Conservation (phyloP, 2,113 vertebrate species). For the Lutjanus erythropterus region DNA sequence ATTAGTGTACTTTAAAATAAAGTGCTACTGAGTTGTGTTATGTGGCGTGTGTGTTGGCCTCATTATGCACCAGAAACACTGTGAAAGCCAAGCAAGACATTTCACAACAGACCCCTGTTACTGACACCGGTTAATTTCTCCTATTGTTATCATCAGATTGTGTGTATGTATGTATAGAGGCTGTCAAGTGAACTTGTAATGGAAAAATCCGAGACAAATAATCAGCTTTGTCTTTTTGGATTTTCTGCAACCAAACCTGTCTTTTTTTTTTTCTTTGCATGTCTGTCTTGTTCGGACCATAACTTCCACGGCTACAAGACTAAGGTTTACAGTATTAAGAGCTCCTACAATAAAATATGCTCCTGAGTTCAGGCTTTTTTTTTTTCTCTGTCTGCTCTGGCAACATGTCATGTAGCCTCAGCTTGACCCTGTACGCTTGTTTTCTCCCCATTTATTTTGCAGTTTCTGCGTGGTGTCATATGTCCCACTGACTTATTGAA, state of each 20-base stretch:
- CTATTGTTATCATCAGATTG: conserved; percentile 4
- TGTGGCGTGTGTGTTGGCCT: neutral
- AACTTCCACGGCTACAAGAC: conserved; percentile 17
- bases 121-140: conserved; percentile 5
- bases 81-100: conserved; percentile 39
- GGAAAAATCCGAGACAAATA: conserved; percentile 12
- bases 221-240: conserved; percentile 6
- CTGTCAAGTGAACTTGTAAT: neutral
- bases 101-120: conserved; percentile 17
- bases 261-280: conserved; percentile 18
- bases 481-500: conserved; percentile 11
- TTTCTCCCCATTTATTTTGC: conserved; percentile 3
- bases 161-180: neutral
- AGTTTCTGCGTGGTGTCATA: conserved; percentile 26
- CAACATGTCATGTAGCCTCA: neutral
- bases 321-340: conserved; percentile 41
- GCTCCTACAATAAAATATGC: conserved; percentile 20
- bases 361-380: conserved; percentile 14
- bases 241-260: conserved; percentile 10
- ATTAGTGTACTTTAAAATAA: too few relatives aligned
- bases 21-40: too few relatives aligned
- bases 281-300: conserved; percentile 31
- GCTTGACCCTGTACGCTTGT: neutral
- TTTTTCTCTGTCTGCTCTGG: neutral
- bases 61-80: conserved; percentile 29